phyloP scores from a whole-genome alignment of 2,113 vertebrate species.

The Tangachromis dhanisi region DNA sequence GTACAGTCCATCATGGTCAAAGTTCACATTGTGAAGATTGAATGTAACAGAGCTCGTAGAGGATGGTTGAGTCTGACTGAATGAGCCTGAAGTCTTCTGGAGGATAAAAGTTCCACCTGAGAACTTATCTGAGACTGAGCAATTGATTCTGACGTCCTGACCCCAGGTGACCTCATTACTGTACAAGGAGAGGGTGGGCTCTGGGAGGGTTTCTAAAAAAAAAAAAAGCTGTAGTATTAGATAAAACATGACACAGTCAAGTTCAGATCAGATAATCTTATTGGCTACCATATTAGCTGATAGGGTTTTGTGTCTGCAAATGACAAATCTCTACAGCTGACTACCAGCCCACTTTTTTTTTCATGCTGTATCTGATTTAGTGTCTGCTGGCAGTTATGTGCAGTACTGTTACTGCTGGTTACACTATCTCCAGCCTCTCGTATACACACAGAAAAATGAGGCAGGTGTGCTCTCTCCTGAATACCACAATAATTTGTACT shows the following conservation, averaged over 20 bases:
- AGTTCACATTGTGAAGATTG: not conserved
- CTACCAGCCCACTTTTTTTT: not conserved
- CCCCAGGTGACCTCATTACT: not conserved
- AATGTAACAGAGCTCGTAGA: not conserved
- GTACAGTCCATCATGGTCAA: not conserved
- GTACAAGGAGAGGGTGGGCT: not conserved
- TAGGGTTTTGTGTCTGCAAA: not conserved
- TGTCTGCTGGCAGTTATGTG: not conserved
- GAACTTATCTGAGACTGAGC: rapidly evolving
- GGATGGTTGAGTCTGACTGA: rapidly evolving
- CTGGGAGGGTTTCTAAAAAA: not conserved
- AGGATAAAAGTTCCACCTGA: not conserved
- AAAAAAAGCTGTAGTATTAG: not conserved
- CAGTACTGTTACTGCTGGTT: not conserved
- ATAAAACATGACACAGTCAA: rapidly evolving
- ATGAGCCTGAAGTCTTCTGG: not conserved
- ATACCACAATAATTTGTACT: not conserved
- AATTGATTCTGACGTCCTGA: rapidly evolving
- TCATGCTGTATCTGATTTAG: not conserved
- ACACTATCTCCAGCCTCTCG: rapidly evolving
- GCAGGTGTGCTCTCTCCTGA: not conserved
- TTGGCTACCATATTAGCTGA: too few relatives aligned
- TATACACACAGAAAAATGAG: not conserved
- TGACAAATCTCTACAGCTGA: not conserved
- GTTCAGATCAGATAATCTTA: not conserved